Conservation (phyloP, 2,113 vertebrate species). For the Oxyruncus cristatus region DNA sequence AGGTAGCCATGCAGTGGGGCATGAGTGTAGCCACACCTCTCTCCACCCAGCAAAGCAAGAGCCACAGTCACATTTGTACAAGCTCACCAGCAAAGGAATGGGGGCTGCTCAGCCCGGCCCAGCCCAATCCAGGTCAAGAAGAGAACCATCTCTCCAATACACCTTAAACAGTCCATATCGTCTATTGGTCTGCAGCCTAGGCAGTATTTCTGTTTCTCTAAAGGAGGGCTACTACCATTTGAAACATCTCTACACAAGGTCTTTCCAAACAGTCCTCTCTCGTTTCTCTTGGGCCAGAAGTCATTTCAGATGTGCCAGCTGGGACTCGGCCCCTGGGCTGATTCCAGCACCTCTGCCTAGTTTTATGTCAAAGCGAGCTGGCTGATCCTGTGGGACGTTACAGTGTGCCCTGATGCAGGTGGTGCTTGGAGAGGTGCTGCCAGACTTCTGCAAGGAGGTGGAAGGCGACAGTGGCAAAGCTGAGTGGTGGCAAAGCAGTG, state of each 20-base stretch:
- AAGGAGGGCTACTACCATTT: neutral
- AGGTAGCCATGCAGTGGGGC: neutral
- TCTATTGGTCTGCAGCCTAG: neutral
- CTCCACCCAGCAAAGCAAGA: neutral
- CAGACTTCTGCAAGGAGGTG: neutral
- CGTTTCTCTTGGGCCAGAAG: neutral
- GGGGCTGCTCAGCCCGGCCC: neutral
- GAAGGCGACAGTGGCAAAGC: neutral
- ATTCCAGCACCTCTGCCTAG: slow-evolving; percentile 22
- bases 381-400: neutral
- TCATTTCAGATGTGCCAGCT: slow-evolving; percentile 50
- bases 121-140: neutral
- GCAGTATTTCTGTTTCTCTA: neutral
- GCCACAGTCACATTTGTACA: neutral
- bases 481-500: neutral
- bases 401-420: neutral
- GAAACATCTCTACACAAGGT: neutral
- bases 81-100: neutral
- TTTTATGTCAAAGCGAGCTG: slow-evolving; percentile 1
- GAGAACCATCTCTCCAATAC: neutral
- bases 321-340: slow-evolving; percentile 16
- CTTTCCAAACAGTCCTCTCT: slow-evolving; percentile 13
- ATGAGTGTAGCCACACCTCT: neutral
- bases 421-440: neutral
- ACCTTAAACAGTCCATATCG: neutral